Evolutionary conservation across 2,113 vertebrate species (phyloP).

Genomic region (Coreoperca whiteheadi): DNA sequence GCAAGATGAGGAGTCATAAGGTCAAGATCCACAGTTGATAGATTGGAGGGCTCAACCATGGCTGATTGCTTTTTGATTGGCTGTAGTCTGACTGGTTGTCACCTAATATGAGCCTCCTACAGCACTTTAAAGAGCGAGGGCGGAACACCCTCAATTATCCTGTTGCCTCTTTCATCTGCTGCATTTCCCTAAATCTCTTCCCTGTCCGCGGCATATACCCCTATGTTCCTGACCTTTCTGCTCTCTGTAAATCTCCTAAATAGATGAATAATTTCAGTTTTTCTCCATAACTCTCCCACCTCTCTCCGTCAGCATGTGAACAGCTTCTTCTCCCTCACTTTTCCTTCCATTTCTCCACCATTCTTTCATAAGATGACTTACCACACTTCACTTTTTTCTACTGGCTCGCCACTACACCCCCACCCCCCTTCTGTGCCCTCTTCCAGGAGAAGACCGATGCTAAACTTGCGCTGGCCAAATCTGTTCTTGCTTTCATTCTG

Average conservation of each 20-base stretch:
- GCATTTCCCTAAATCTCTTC: slow-evolving; percentile 17
- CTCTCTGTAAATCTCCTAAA: slow-evolving; percentile 7
- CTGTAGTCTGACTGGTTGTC: slow-evolving; percentile 39
- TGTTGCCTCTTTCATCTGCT: not conserved
- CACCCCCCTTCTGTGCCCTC: not conserved
- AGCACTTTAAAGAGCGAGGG: slow-evolving; percentile 31
- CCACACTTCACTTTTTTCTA: not conserved
- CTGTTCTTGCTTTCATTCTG: slow-evolving; percentile 40
- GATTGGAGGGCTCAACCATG: slow-evolving; percentile 34
- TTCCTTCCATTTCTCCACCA: not conserved
- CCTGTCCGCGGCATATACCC: not conserved
- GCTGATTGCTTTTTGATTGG: slow-evolving; percentile 64
- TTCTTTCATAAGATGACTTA: not conserved
- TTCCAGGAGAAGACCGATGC: slow-evolving; percentile 42
- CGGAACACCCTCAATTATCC: not conserved
- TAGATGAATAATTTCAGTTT: not conserved
- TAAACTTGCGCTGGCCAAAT: slow-evolving; percentile 45
- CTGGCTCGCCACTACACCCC: not conserved
- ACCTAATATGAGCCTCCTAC: slow-evolving; percentile 22
- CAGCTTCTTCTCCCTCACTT: not conserved
- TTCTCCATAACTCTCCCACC: not conserved
- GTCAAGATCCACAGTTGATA: slow-evolving; percentile 46
- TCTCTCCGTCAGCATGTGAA: slow-evolving; percentile 1
- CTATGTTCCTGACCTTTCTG: slow-evolving; percentile 20
- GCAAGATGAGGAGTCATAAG: slow-evolving; percentile 51